These are phyloP conservation scores for Loriculus beryllinus DNA, from an alignment of 2,797 vertebrate genomes.

Conservation along the genomic window DNA sequence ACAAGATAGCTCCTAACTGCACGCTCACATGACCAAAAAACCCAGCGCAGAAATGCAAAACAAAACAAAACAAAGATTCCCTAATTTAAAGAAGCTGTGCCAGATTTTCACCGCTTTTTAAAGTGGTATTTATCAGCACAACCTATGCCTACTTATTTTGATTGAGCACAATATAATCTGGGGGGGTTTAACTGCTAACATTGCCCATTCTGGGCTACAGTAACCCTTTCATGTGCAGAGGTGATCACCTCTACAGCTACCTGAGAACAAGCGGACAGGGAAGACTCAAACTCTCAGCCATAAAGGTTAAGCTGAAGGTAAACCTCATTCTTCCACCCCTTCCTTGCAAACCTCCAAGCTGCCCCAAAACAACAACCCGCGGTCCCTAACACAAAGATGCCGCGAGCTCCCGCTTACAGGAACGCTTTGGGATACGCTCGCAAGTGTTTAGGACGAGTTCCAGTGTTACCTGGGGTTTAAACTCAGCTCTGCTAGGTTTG, in stretches of 20 bases:
- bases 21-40: not conserved
- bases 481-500: not conserved
- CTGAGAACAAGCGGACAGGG: not conserved
- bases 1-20: conserved; percentile 17
- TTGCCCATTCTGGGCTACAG: not conserved
- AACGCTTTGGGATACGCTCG: accelerated
- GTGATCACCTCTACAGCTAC: conserved; percentile 1
- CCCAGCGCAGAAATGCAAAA: not conserved
- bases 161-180: not conserved
- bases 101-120: not conserved
- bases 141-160: not conserved
- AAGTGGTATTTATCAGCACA: conserved; percentile 11
- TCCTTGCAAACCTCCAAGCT: not conserved
- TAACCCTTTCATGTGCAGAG: not conserved
- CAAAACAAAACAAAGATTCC: not conserved
- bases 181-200: conserved; percentile 10
- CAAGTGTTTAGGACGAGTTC: not conserved
- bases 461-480: not conserved
- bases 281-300: not conserved
- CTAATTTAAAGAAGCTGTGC: conserved; percentile 44
- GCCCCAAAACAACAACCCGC: not conserved
- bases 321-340: not conserved
- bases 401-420: accelerated
- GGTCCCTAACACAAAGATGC: accelerated
- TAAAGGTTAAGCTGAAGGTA: not conserved